Evolutionary conservation across 2,113 vertebrate genomes (phyloP).

Genomic region (Columba livia): DNA sequence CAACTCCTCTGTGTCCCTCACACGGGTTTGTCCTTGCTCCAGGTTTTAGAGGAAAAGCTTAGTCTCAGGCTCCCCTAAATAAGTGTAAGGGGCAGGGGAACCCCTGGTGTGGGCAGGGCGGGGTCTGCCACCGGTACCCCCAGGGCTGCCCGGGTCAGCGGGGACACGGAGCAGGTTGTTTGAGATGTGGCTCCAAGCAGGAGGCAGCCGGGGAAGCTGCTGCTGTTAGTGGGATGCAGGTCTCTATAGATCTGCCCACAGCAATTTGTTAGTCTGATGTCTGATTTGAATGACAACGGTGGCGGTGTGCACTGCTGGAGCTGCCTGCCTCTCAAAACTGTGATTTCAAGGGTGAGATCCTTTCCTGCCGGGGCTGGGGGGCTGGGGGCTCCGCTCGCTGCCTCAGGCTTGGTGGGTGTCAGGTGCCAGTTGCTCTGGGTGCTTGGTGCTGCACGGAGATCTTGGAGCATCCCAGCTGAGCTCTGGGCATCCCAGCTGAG

Average conservation of each 20-base stretch:
- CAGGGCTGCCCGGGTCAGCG: accelerated
- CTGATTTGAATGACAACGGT: neutral
- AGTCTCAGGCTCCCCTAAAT: neutral
- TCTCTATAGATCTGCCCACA: neutral
- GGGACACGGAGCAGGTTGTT: neutral
- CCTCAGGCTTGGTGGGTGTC: neutral
- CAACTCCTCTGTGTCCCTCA: neutral
- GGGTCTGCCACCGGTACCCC: neutral
- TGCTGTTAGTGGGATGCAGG: neutral
- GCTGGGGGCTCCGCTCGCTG: neutral
- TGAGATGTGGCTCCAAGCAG: neutral
- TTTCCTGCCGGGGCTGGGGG: neutral
- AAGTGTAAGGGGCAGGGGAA: neutral
- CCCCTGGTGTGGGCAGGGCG: neutral
- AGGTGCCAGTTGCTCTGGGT: accelerated
- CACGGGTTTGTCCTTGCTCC: neutral
- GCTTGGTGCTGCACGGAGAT: neutral
- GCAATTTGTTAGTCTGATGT: neutral
- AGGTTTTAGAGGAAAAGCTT: neutral
- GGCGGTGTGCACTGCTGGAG: neutral
- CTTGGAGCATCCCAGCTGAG: neutral
- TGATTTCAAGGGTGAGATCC: neutral
- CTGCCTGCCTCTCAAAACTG: neutral
- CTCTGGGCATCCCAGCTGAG: neutral
- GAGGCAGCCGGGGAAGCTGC: neutral